Conservation (phyloP, 2,888 invertebrate species). For the Pharmacophagus antenor region DNA sequence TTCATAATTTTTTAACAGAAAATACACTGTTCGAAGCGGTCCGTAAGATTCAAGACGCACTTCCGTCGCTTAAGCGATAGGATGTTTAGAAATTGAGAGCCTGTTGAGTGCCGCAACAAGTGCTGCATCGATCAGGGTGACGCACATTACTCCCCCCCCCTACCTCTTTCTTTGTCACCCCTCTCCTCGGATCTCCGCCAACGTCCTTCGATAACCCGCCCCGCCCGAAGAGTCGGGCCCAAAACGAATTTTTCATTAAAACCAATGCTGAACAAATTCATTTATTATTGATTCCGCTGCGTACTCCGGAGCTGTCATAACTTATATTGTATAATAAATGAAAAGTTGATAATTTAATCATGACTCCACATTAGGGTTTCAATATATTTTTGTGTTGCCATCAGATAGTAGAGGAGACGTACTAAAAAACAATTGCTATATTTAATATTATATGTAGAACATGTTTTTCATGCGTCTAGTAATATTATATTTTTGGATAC, state of each 20-base stretch:
- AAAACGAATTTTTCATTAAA: slow-evolving; percentile 23
- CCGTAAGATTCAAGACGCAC: slow-evolving; percentile 14
- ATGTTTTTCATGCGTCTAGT: too few species aligned
- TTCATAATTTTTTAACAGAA: background rate
- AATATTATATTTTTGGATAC: too few species aligned
- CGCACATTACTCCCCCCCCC: slow-evolving; percentile 43
- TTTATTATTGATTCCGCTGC: slow-evolving; percentile 31
- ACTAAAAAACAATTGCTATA: too few species aligned
- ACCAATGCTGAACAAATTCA: slow-evolving; percentile 23
- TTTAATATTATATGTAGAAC: too few species aligned
- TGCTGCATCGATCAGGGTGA: slow-evolving; percentile 74
- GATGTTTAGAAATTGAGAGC: slow-evolving; percentile 43
- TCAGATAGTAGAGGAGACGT: background rate
- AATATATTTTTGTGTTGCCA: background rate
- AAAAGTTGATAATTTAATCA: slow-evolving; percentile 6
- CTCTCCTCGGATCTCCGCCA: slow-evolving; percentile 37
- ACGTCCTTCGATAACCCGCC: slow-evolving; percentile 32
- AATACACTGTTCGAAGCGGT: background rate
- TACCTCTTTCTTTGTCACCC: slow-evolving; percentile 26
- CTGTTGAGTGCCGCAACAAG: slow-evolving; percentile 77
- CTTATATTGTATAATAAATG: background rate
- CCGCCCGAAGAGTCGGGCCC: slow-evolving; percentile 15
- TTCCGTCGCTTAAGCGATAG: slow-evolving; percentile 18
- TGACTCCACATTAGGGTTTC: too few species aligned
- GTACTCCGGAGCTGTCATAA: slow-evolving; percentile 4